Evolutionary conservation across 2,888 invertebrate genomes (phyloP).

Genomic region (Noctua pronuba): DNA sequence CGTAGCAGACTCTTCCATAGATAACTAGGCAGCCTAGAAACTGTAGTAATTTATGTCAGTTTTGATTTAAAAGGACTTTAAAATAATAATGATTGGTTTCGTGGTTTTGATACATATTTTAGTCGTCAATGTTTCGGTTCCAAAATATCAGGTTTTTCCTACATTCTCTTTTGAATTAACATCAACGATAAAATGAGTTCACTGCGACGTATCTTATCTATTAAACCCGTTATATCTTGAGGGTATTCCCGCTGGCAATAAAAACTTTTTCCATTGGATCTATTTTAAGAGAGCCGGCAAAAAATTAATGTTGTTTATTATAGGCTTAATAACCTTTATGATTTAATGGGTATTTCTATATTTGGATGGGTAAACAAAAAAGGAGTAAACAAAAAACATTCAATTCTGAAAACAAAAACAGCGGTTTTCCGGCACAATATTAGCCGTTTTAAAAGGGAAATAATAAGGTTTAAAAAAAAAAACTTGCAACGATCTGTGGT

Average conservation of each 20-base stretch:
- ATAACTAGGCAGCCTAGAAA: neutral
- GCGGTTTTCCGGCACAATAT: neutral
- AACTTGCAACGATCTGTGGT: no score
- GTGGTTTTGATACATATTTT: constrained; percentile 7
- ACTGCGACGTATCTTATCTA: constrained; percentile 22
- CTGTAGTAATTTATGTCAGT: neutral
- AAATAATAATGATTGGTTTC: neutral
- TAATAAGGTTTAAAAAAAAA: no score
- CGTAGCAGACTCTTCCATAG: neutral
- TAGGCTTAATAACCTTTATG: neutral
- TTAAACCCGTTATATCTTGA: constrained; percentile 19
- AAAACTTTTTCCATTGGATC: neutral
- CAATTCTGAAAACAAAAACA: neutral
- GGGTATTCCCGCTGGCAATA: constrained; percentile 26
- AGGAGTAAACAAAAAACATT: neutral
- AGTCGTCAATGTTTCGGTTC: neutral
- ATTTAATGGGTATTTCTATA: constrained; percentile 6
- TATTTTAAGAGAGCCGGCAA: constrained; percentile 7
- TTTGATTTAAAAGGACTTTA: neutral
- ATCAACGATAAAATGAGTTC: constrained; percentile 15
- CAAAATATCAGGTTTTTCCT: constrained; percentile 8
- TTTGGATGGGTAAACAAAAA: constrained; percentile 1
- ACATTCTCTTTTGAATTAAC: constrained; percentile 3
- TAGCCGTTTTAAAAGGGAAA: neutral
- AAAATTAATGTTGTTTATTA: neutral